Base-by-base conservation (phyloP, 2,888 invertebrate species). In the Aphrophora alni region DNA sequence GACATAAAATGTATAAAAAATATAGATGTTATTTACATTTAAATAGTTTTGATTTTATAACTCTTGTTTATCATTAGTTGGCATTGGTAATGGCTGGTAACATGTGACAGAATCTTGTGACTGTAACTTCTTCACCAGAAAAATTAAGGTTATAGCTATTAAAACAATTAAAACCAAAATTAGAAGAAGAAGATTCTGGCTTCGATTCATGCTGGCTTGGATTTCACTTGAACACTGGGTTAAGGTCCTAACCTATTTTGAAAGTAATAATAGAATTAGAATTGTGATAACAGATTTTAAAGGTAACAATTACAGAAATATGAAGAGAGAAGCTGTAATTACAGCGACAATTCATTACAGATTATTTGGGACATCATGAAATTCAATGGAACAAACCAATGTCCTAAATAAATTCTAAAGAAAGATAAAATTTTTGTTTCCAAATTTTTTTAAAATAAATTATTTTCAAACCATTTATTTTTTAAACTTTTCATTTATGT, bases 11-110 rank as follows among this genome's bases (percentile, higher is more conserved):
- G 59, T 59, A 59, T 59, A 59, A n/a, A 59, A 59, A 59, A 59
- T 59, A 59, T 59, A 59, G 59, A n/a, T 8, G 3, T 21, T 59
- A 21, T 59, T 21, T 21, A 21, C 33, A 21, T 21, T 21, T 59
- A 59, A n/a, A 59, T 59, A 59, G 59, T 59, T 59, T 59, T 21
- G 59, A 59, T 59, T 59, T 59, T 59, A 59, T 59, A 59, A 21
- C 5, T 59, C 59, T 59, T 59, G 21, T 21, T 59, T 59, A 4
- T 59, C 59, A 59, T 21, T 59, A 1, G 59, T 59, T 21, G 59
- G 59, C n/a, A 59, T 21, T 59, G 59, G 59, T 59, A 59, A 21
- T 7, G 59, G 59, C 21, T 59, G 59, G 10, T 59, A 59, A 21
- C 59, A 59, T 59, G 59, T 5, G 5, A 3, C 14, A 21, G 4